Evolutionary conservation across 2,888 invertebrate genomes (phyloP).

Genomic region (Seira musarum): DNA sequence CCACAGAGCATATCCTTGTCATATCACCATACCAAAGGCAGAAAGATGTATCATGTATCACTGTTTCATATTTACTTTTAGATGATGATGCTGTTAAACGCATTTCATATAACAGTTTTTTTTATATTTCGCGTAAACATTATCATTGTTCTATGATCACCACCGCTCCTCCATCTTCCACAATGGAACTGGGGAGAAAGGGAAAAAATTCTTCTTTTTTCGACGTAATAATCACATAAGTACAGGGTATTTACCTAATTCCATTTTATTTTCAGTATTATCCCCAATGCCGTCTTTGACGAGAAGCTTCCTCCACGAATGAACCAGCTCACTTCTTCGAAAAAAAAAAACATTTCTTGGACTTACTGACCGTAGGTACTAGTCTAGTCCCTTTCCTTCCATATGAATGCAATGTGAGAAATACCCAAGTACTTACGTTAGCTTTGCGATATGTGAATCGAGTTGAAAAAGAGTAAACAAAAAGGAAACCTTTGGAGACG

Average conservation of each 20-base stretch:
- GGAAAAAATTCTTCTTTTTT: not conserved
- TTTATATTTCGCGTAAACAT: not conserved
- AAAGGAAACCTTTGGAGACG: slow-evolving; percentile 12
- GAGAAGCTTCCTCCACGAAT: not conserved
- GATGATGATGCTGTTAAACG: no score
- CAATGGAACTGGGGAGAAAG: not conserved
- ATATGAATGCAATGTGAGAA: no score
- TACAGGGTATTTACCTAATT: slow-evolving; percentile 61
- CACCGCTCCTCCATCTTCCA: slow-evolving; percentile 3
- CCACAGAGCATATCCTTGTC: slow-evolving; percentile 8
- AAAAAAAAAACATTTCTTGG: no score
- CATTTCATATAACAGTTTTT: no score
- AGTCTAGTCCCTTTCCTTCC: no score
- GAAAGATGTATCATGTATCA: no score
- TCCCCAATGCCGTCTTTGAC: not conserved
- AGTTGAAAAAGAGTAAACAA: slow-evolving; percentile 19
- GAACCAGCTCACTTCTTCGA: not conserved
- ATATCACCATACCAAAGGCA: no score
- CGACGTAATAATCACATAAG: slow-evolving; percentile 55
- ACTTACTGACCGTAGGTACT: no score
- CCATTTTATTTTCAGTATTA: slow-evolving; percentile 46
- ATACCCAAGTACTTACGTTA: no score
- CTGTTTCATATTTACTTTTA: no score
- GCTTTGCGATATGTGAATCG: no score
- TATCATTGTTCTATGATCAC: not conserved